Percentiles rank a stretch among this genome's conserved stretches.
Conservation (phyloP, 2,113 vertebrate genomes). For the Zeus faber region DNA sequence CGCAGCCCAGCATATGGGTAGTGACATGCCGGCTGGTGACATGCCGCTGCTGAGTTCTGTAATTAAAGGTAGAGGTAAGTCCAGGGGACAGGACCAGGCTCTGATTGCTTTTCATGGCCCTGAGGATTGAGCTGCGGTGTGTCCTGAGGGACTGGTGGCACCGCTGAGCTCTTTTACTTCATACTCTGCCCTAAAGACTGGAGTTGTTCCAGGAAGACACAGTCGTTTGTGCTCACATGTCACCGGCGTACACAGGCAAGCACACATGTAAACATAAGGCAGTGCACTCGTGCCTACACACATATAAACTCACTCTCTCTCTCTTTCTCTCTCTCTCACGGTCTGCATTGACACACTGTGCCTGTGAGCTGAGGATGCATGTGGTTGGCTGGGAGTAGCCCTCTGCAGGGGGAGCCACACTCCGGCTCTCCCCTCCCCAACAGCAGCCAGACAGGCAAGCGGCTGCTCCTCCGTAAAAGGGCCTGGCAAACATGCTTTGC, state of each 20-base stretch:
- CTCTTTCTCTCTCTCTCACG: no score
- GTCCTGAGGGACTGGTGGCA: constrained; percentile 64
- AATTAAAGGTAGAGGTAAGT: constrained; percentile 80
- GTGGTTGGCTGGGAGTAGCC: constrained; percentile 39
- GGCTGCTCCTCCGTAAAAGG: constrained; percentile 34
- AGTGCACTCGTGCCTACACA: neutral
- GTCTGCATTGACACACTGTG: constrained; percentile 40
- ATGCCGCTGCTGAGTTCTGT: constrained; percentile 61
- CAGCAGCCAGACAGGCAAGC: constrained; percentile 33
- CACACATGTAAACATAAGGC: constrained; percentile 14
- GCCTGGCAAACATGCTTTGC: constrained; percentile 37
- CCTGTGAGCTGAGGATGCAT: constrained; percentile 43
- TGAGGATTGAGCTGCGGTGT: constrained; percentile 65
- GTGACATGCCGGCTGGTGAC: constrained; percentile 48
- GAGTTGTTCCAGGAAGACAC: constrained; percentile 51
- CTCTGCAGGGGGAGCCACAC: constrained; percentile 30
- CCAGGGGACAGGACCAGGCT: constrained; percentile 66
- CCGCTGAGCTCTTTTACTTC: constrained; percentile 64
- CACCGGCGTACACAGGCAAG: constrained; percentile 25
- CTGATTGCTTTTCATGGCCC: constrained; percentile 78
- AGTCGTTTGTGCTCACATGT: constrained; percentile 35
- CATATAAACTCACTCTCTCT: no score
- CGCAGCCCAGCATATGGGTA: constrained; percentile 29
- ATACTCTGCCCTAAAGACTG: constrained; percentile 38
- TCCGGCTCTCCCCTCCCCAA: neutral